Evolutionary conservation across 2,888 invertebrate genomes (phyloP), one percentile per base, ranked within the genome.

Genomic region (Junonia oenone): DNA sequence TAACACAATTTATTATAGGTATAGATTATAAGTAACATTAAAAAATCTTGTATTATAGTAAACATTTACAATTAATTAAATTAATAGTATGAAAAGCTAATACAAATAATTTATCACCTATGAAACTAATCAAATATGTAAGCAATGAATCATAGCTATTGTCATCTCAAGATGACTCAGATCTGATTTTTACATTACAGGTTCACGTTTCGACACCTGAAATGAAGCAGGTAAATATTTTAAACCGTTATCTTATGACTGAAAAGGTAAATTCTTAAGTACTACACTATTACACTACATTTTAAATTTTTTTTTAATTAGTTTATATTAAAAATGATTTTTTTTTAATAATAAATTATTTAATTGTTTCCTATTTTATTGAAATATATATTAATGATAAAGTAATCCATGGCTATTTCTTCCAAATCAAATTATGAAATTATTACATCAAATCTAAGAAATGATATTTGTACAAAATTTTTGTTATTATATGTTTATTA

Each of bases 211-310:
- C 88, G 64, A 75, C 89, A 69, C 86, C 90, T 75, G 91, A 91
- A 81, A 91, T 91, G 91, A 91, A 91, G 84, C 91, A 91, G 90
- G 91, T 91, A 89, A 81, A 64, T 71, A 51, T 45, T 35, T 27
- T 17, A 14, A 6, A 31, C 8, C 22, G 22, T 26, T 22, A 22
- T 22, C 22, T 22, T 22, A 22, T 22, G 3, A 22, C 22, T 22
- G 22, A 22, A 35, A 26, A 9, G 40, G 31, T 15, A 14, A 43
- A 45, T n/a, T n/a, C n/a, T n/a, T n/a, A n/a, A n/a, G n/a, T n/a
- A n/a, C n/a, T n/a, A n/a, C n/a, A n/a, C n/a, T n/a, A n/a, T n/a
- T n/a, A n/a, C n/a, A n/a, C n/a, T n/a, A n/a, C n/a, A n/a, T n/a
- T n/a, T n/a, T n/a, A n/a, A n/a, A n/a, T n/a, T n/a, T n/a, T n/a